These are phyloP conservation scores for Drosophila arizonae DNA, from an alignment of 1,140 invertebrate species.

Conservation along the genomic window DNA sequence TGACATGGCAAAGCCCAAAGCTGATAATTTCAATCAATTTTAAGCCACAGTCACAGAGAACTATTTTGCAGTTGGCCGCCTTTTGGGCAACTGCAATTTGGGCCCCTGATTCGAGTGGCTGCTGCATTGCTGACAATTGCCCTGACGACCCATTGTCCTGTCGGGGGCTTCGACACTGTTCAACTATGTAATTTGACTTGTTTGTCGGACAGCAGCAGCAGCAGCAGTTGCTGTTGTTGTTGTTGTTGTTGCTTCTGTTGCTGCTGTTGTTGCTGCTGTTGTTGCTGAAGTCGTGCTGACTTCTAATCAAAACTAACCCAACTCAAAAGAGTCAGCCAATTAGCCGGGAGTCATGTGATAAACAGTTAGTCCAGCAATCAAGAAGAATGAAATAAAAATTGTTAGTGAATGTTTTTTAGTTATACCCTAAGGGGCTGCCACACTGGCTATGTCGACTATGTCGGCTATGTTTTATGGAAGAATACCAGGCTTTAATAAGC, in stretches of 20 bases:
- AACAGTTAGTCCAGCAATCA: slow-evolving; percentile 60
- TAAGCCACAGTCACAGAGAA: slow-evolving; percentile 69
- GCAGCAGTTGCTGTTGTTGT: no score
- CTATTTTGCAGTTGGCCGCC: slow-evolving; percentile 71
- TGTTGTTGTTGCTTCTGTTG: slow-evolving; percentile 12
- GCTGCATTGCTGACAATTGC: slow-evolving; percentile 20
- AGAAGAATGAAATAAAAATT: slow-evolving; percentile 50
- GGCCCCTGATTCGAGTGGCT: slow-evolving; percentile 14
- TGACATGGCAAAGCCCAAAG: slow-evolving; percentile 73
- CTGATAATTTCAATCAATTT: slow-evolving; percentile 82
- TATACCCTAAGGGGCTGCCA: background rate
- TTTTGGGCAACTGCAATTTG: slow-evolving; percentile 59
- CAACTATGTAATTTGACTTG: slow-evolving; percentile 30
- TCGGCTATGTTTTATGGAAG: no score
- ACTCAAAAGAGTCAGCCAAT: slow-evolving; percentile 64
- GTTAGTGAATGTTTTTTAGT: slow-evolving; percentile 13
- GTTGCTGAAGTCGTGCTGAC: background rate
- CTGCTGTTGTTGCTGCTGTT: slow-evolving; percentile 15
- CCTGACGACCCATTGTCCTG: background rate
- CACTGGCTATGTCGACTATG: background rate
- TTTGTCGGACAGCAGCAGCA: slow-evolving; percentile 18
- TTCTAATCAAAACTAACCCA: slow-evolving; percentile 60
- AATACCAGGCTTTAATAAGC: no score
- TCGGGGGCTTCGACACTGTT: slow-evolving; percentile 10
- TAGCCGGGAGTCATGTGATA: slow-evolving; percentile 61